Evolutionary conservation across 2,113 vertebrate species (phyloP).

Genomic region (Salvelinus fontinalis): DNA sequence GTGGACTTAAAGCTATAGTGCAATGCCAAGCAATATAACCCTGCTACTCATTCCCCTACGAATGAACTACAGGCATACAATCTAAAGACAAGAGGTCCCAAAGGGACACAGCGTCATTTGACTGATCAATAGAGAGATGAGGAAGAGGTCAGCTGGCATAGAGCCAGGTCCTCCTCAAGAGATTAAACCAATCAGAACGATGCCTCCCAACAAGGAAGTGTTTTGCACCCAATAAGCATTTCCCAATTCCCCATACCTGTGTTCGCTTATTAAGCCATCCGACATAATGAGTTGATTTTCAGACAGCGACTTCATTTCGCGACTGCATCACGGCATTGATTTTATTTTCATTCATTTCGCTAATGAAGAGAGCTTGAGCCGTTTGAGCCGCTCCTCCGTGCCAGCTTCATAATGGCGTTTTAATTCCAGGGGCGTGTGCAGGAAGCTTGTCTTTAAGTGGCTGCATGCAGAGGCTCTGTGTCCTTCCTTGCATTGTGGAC

Average conservation of each 20-base stretch:
- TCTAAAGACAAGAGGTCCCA: neutral
- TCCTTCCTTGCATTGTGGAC: conserved; percentile 60
- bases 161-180: neutral
- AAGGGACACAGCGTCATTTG: too few species aligned
- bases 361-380: conserved; percentile 65
- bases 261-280: neutral
- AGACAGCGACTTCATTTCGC: conserved; percentile 42
- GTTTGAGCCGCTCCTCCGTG: conserved; percentile 19
- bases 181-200: neutral
- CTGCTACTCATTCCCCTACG: neutral
- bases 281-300: conserved; percentile 63
- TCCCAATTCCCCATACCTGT: neutral
- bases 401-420: conserved; percentile 61
- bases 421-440: conserved; percentile 58
- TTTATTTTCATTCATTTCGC: conserved; percentile 67
- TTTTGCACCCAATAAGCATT: neutral
- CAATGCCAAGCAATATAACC: neutral
- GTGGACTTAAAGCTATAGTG: neutral
- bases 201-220: neutral
- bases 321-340: conserved; percentile 40
- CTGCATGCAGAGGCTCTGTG: conserved; percentile 39
- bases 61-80: neutral
- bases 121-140: too few species aligned
- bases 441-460: conserved; percentile 53
- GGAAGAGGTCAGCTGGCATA: too few species aligned